Evolutionary conservation across 2,113 vertebrate species (phyloP), one percentile per base, ranked within the genome.

Genomic region (Hyla sarda): DNA sequence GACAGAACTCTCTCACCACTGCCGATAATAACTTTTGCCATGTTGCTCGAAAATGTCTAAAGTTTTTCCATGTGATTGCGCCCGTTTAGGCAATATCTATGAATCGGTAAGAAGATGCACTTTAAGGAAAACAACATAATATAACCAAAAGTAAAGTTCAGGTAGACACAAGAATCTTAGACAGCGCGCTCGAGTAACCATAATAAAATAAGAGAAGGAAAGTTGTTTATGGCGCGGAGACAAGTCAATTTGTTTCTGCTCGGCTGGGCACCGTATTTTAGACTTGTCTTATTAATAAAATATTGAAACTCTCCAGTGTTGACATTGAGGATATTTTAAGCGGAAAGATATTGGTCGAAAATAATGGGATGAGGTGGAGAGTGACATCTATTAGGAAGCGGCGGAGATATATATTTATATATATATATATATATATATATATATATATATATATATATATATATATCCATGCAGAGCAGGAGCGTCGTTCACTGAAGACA

Each of bases 341-440:
- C 52, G 28, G 74, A 52, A 41, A 76, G 25, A 76, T 30, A 76
- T 52, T 32, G 47, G 74, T 76, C 14, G 52, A 52, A 76, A 76
- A 50, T 48, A 75, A 48, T 75, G 14, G 73, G 25, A n/a, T 75
- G n/a, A 50, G 47, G 73, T 50, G 47, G 19, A 75, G n/a, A 21
- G 47, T 50, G 73, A 50, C 73, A 30, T 75, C 73, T 48, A 48
- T 75, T 75, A 75, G 23, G 13, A 25, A 28, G 73, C 10, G 0
- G 28, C 3, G 48, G 73, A 75, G n/a, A n/a, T n/a, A n/a, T n/a
- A n/a, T n/a, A n/a, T n/a, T n/a, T n/a, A n/a, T n/a, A n/a, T n/a
- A n/a, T n/a, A n/a, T n/a, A n/a, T n/a, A n/a, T n/a, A n/a, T n/a
- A n/a, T n/a, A n/a, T n/a, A n/a, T n/a, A n/a, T n/a, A n/a, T n/a